Conservation (phyloP, 2,888 invertebrate genomes). For the Lochmaea crataegi region DNA sequence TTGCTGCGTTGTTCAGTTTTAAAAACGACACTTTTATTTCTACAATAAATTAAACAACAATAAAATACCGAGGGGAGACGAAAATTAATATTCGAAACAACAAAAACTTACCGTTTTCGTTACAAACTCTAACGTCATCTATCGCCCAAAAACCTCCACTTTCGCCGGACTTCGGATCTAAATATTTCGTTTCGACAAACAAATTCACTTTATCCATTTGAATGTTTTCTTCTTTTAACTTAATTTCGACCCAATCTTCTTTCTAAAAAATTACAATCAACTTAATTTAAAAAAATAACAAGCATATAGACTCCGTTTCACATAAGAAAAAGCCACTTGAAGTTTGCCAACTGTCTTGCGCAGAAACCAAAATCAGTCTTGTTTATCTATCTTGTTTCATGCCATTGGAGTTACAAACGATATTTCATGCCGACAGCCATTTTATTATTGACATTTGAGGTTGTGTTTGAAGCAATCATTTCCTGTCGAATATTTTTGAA, state of each 20-base stretch:
- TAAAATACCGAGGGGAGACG: background rate
- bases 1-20: constrained; percentile 45
- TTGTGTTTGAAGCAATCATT: too few relatives aligned
- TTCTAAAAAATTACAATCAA: constrained; percentile 42
- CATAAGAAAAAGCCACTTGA: too few relatives aligned
- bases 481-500: too few relatives aligned
- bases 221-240: constrained; percentile 57
- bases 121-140: constrained; percentile 59
- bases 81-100: background rate
- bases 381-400: too few relatives aligned
- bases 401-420: too few relatives aligned
- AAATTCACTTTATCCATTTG: constrained; percentile 53
- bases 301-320: too few relatives aligned
- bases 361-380: too few relatives aligned
- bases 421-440: too few relatives aligned
- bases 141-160: constrained; percentile 60
- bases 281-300: background rate
- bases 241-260: constrained; percentile 56
- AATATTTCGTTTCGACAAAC: constrained; percentile 58
- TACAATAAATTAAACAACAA: constrained; percentile 40
- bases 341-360: too few relatives aligned
- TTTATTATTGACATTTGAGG: too few relatives aligned
- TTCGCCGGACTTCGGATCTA: constrained; percentile 40
- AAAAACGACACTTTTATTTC: constrained; percentile 56
- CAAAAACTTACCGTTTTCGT: constrained; percentile 56